A percentile compares a stretch with the other conserved stretches of the same genome.
These are phyloP conservation scores for Patella ulyssiponensis DNA, from an alignment of 2,888 invertebrate species.

Conservation along the genomic window DNA sequence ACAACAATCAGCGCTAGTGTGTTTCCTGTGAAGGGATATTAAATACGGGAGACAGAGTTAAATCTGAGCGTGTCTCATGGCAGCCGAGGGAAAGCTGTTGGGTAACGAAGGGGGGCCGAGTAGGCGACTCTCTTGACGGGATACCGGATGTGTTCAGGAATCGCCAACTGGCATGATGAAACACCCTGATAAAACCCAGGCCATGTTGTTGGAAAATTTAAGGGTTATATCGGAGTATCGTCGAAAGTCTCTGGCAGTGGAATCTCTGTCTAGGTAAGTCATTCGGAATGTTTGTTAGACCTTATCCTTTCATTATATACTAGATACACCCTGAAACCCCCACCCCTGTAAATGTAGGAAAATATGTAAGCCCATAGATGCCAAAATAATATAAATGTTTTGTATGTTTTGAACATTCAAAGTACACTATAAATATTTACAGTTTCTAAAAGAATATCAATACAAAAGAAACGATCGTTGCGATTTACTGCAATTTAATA, in stretches of 20 bases:
- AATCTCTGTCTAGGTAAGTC: constrained; percentile 49
- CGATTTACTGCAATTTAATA: not conserved
- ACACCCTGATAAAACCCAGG: constrained; percentile 59
- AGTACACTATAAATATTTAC: too few species aligned
- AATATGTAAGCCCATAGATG: too few species aligned
- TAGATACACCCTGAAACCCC: too few species aligned
- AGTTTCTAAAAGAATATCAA: too few species aligned
- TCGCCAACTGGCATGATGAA: constrained; percentile 46
- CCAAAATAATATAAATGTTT: too few species aligned
- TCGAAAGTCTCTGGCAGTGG: constrained; percentile 55
- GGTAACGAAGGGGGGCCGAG: not conserved
- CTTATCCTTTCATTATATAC: too few species aligned
- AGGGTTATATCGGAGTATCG: constrained; percentile 62
- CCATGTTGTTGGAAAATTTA: constrained; percentile 63
- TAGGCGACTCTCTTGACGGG: not conserved
- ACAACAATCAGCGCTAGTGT: too few species aligned
- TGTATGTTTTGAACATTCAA: too few species aligned
- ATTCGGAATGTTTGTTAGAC: too few species aligned
- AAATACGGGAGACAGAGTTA: too few species aligned
- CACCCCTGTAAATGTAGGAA: too few species aligned
- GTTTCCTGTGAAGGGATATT: too few species aligned
- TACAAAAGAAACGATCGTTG: not conserved
- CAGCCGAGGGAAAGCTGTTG: constrained; percentile 1
- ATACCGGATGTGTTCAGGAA: not conserved
- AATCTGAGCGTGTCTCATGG: not conserved